Evolutionary conservation across 2,113 vertebrate genomes (phyloP).

Genomic region (Scortum barcoo): DNA sequence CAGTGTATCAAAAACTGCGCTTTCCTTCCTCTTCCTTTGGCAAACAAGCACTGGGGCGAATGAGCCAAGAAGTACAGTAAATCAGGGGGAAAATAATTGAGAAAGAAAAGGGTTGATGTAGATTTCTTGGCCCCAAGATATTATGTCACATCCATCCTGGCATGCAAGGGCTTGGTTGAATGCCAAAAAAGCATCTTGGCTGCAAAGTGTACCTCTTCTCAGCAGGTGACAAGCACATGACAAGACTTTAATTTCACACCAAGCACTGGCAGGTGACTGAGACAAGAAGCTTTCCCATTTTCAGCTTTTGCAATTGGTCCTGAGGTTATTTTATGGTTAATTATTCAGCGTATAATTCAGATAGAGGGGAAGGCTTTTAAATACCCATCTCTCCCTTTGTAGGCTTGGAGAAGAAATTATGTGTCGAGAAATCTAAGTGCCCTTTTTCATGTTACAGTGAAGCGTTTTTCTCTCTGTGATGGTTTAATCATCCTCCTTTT

Average conservation of each 20-base stretch:
- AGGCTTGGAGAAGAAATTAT: constrained; percentile 9
- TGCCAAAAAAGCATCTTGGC: neutral
- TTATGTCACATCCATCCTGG: constrained; percentile 8
- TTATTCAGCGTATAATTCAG: neutral
- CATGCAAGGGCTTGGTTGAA: neutral
- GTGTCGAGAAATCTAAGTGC: neutral
- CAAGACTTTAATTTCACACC: constrained; percentile 9
- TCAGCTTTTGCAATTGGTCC: neutral
- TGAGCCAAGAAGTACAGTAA: neutral
- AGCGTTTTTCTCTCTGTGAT: neutral
- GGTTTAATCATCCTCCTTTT: neutral
- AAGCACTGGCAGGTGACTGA: neutral
- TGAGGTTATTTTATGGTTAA: neutral
- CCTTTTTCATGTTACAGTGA: neutral
- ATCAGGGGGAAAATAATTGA: neutral
- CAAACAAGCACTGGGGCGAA: neutral
- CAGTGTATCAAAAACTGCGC: neutral
- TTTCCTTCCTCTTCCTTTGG: neutral
- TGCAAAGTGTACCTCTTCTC: neutral
- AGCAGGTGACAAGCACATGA: constrained; percentile 1
- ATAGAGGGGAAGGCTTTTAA: neutral
- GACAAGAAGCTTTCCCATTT: neutral
- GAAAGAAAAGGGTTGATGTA: neutral
- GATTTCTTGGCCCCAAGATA: neutral
- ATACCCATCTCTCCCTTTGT: neutral